Evolutionary conservation across 1,140 invertebrate genomes (phyloP), one percentile per base, ranked within the genome.

Genomic region (Polyergus mexicanus): DNA sequence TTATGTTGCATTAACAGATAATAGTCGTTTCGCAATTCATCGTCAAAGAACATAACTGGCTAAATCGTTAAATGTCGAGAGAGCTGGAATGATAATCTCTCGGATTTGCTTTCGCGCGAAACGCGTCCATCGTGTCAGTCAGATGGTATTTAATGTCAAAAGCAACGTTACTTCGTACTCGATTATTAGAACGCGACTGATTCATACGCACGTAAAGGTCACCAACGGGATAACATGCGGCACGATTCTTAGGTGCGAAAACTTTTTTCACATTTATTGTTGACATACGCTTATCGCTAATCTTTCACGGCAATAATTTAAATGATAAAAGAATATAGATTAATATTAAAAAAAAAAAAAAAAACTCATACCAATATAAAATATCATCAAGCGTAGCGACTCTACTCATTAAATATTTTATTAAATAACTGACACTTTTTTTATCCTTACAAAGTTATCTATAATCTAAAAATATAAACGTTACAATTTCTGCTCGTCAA

Each of bases 11-110:
- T 58, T 81, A 38, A 41, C 25, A 58, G 71, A 28, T 58, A 58
- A 56, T 22, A 44, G 19, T 32, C 11, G 2, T 60, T 58, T 58
- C 35, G 32, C 25, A 44, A 72, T 58, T 72, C 19, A n/a, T 22
- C 5, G 11, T 11, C 35, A 58, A 68, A 19, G 54, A 54, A 6
- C 11, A 58, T 35, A 19, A 1, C 5, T 38, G 41, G 35, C 44
- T 71, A 63, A 58, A 68, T 51, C 13, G 41, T 81, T 81, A 81
- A 81, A 81, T 72, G 66, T 81, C 66, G 51, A 71, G 66, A 72
- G 66, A 71, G 16, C 44, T 19, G 6, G 25, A 32, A 72, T 60
- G 28, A 71, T n/a, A 28, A 32, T 56, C 7, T 10, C 19, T n/a
- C 16, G 41, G 19, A 13, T 3, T 80, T 25, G 35, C 35, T 81